Evolutionary conservation across 2,888 invertebrate species (phyloP), one percentile per base, ranked within the genome.

Genomic region (Pyrocoelia pectoralis): DNA sequence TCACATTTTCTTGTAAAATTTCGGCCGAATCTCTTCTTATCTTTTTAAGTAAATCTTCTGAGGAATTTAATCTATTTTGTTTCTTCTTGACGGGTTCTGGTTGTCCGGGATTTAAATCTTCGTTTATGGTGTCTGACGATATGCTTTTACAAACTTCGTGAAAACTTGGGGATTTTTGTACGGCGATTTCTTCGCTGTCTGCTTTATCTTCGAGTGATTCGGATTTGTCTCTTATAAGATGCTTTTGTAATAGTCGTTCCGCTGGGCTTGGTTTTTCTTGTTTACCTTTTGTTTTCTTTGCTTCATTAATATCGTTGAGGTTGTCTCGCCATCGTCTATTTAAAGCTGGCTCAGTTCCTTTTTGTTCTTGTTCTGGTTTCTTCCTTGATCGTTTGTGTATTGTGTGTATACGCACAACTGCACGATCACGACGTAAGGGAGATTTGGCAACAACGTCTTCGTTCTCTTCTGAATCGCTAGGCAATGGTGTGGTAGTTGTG

Each of bases 231-330:
- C 86, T 87, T 18, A 92, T 88, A 43, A 87, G 80, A 75, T 89
- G 90, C 76, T 93, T 92, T 79, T 94, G 93, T 14, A 91, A 85
- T 56, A 94, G 81, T 69, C 89, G 83, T 68, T 92, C 91, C 0
- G 93, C 93, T 1, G 76, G 77, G 0, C 76, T 79, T 13, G 28
- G 13, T 52, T 80, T 86, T 80, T 81, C 83, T 79, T 78, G 83
- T 83, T 29, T 82, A 81, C 74, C 83, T 80, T 74, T 83, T 81
- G 71, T 65, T 62, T 72, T 73, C 18, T 74, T 53, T 17, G 50
- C 28, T 28, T 60, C 56, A 73, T 89, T 88, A 0, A 86, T 85
- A 0, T 86, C 86, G 57, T 79, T 73, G 56, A 89, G 83, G 70
- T 86, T 88, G 73, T 89, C 85, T 56, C 89, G 84, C 89, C 89